Conservation (phyloP, 2,888 invertebrate species). For the Fragum fragum region DNA sequence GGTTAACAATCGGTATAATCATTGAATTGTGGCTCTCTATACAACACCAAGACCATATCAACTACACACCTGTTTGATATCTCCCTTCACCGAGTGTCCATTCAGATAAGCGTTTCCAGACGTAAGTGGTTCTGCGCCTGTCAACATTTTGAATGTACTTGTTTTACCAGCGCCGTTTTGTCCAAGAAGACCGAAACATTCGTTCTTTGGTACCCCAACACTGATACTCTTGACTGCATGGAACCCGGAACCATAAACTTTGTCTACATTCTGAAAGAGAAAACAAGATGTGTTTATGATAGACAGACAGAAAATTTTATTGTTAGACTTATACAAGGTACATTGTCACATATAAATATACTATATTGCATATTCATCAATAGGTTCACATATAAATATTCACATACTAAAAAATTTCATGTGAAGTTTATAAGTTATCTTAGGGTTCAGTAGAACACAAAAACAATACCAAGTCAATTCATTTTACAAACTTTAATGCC, state of each 20-base stretch:
- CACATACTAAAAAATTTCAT: too few relatives aligned
- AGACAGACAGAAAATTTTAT: too few relatives aligned
- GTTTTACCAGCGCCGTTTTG: constrained; percentile 97
- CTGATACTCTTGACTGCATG: constrained; percentile 83
- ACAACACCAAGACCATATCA: not conserved
- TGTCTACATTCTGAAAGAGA: constrained; percentile 88
- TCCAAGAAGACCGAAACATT: constrained; percentile 94
- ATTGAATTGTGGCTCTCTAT: too few relatives aligned
- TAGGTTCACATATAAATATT: too few relatives aligned
- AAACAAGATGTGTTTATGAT: not conserved
- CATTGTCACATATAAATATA: too few relatives aligned
- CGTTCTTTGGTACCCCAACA: constrained; percentile 85
- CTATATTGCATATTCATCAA: too few relatives aligned
- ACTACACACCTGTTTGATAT: constrained; percentile 72
- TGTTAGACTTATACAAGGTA: too few relatives aligned
- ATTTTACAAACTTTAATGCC: too few relatives aligned
- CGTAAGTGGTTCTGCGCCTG: constrained; percentile 88
- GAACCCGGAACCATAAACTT: constrained; percentile 89
- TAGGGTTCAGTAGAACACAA: too few relatives aligned
- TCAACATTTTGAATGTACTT: constrained; percentile 92
- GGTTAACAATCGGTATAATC: too few relatives aligned
- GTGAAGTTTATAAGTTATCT: too few relatives aligned
- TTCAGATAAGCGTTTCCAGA: constrained; percentile 88
- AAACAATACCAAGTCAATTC: too few relatives aligned
- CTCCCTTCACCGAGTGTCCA: constrained; percentile 80